Base-by-base conservation (phyloP, 2,797 vertebrate species). In the Enteromius unitaeniatus region DNA sequence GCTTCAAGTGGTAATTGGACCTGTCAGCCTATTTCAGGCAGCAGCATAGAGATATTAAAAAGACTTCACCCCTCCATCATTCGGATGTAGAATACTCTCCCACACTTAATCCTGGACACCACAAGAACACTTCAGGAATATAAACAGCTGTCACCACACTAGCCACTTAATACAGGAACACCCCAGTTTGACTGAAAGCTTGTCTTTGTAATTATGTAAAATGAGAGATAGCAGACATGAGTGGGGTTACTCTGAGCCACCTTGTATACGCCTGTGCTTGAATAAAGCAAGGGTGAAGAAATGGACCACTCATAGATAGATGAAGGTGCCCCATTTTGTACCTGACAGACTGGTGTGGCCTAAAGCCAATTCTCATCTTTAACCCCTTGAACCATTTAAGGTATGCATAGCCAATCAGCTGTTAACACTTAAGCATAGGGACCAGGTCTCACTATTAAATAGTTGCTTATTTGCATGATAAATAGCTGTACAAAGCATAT, bases 11-110 rank as follows among this genome's bases (percentile, higher is more conserved):
- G 67, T 88, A 88, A 88, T 86, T 84, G 81, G 82, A 83, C 75
- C 85, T 79, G 87, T 87, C 87, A 85, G 83, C 78, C 83, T 82
- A 82, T 89, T 87, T 70, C 83, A 87, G 75, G 74, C 81, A 77
- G 53, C 31, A 74, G 82, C 72, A 55, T 77, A 49, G 60, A 80
- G 82, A 86, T 83, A 86, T 85, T 85, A 80, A 85, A 89, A 75
- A 84, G 51, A 42, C 42, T 75, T 68, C 55, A 79, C 67, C 75
- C 76, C 67, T 86, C 84, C 62, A 84, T 81, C 58, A 73, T 70
- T 76, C 26, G 82, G 85, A 87, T 82, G 23, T 62, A 58, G 84
- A 40, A 82, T 79, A 88, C 86, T 88, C 84, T 79, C 53, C 72
- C 65, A 86, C 75, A 86, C 69, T 53, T 74, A 55, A 13, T 76